phyloP scores from a whole-genome alignment of 2,113 vertebrate genomes.

The Hyperopisus bebe region DNA sequence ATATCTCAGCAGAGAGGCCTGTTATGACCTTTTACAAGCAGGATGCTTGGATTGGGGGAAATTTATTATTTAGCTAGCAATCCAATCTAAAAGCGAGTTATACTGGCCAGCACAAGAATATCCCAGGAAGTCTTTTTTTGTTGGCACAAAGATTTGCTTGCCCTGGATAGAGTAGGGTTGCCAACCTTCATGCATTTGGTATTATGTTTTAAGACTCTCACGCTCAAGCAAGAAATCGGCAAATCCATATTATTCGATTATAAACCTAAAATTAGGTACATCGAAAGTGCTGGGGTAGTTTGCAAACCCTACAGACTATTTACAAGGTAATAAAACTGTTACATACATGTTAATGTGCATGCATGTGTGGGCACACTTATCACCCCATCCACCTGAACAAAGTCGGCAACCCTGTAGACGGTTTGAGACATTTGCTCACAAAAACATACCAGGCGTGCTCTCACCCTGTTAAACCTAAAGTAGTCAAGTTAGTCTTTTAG shows the following conservation, averaged over 20 bases:
- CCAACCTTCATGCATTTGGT: neutral
- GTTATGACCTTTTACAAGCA: slow-evolving; percentile 11
- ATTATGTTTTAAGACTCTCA: neutral
- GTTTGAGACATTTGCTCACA: neutral
- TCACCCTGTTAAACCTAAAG: neutral
- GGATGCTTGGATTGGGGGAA: slow-evolving; percentile 37
- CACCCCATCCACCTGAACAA: neutral
- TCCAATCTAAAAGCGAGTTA: neutral
- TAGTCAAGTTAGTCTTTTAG: neutral
- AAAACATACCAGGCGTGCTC: neutral
- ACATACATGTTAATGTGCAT: neutral
- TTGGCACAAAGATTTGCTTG: neutral
- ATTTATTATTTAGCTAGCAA: slow-evolving; percentile 12
- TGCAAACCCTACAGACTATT: neutral
- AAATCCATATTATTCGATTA: neutral
- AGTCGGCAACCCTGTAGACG: neutral
- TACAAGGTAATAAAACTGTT: neutral
- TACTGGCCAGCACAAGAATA: neutral
- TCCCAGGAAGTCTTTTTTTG: neutral
- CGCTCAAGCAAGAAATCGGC: neutral
- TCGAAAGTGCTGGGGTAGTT: neutral
- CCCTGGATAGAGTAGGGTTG: neutral
- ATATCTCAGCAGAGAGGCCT: slow-evolving; percentile 5
- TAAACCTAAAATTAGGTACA: neutral
- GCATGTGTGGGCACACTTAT: neutral